Evolutionary conservation across 2,888 invertebrate genomes (phyloP).

Genomic region (Cephus nigrinus): DNA sequence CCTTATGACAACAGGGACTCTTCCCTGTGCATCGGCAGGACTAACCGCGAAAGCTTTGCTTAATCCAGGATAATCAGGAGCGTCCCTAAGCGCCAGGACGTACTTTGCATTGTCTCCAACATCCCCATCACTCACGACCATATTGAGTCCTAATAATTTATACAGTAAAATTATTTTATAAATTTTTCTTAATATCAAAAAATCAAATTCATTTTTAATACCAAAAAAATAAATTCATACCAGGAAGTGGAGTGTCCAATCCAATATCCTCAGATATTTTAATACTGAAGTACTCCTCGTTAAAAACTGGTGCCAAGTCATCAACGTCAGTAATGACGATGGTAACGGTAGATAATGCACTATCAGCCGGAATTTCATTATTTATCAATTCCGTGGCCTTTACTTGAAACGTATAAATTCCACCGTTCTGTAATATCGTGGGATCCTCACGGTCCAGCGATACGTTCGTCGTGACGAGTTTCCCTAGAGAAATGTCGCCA

Average conservation of each 20-base stretch:
- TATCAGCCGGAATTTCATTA: constrained; percentile 77
- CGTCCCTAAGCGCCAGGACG: constrained; percentile 72
- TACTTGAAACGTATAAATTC: constrained; percentile 79
- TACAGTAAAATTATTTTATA: not conserved
- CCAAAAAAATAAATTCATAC: constrained; percentile 31
- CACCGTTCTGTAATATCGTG: constrained; percentile 79
- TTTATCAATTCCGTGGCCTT: constrained; percentile 81
- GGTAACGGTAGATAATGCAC: constrained; percentile 76
- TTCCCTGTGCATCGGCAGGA: constrained; percentile 76
- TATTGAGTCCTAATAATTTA: constrained; percentile 71
- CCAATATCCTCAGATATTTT: constrained; percentile 83
- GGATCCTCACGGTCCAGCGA: constrained; percentile 82
- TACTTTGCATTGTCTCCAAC: constrained; percentile 81
- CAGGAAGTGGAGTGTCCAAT: constrained; percentile 75
- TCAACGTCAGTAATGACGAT: constrained; percentile 84
- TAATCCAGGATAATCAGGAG: constrained; percentile 62
- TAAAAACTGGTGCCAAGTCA: constrained; percentile 81
- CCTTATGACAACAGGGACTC: constrained; percentile 80
- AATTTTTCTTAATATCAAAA: not conserved
- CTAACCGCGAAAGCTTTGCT: constrained; percentile 68
- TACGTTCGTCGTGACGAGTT: constrained; percentile 73
- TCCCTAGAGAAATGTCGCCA: constrained; percentile 70
- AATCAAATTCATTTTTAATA: not conserved
- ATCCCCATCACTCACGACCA: constrained; percentile 80
- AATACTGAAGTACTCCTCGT: constrained; percentile 74